A percentile compares a stretch with the other conserved stretches of the same genome.
phyloP scores from a whole-genome alignment of 2,797 vertebrate species.

The Chanos chanos region DNA sequence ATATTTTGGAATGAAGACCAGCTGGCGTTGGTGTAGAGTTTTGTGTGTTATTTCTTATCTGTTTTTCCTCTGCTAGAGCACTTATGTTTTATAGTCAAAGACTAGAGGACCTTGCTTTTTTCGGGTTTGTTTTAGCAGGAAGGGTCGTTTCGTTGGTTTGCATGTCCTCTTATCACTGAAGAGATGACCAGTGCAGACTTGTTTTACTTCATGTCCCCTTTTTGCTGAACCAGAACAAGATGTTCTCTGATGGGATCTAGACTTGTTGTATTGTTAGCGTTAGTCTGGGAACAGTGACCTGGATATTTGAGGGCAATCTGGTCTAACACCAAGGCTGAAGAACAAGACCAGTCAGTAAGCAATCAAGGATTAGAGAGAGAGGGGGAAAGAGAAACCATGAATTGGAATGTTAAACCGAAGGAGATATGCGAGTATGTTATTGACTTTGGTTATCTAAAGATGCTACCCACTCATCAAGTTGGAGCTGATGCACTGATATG shows the following conservation, averaged over 20 bases:
- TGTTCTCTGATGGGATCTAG: conserved; percentile 61
- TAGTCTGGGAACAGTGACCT: conserved; percentile 56
- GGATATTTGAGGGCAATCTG: conserved; percentile 51
- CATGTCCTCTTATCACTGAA: conserved; percentile 36
- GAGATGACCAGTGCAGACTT: conserved; percentile 31
- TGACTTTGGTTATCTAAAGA: too few species aligned
- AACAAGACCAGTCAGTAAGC: too few species aligned
- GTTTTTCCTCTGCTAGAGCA: too few species aligned
- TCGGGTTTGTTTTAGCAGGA: neutral
- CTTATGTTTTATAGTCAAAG: neutral
- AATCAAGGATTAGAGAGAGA: too few species aligned
- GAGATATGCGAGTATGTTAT: too few species aligned
- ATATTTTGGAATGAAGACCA: too few species aligned
- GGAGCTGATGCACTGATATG: too few species aligned
- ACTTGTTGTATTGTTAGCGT: conserved; percentile 54
- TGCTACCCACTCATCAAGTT: too few species aligned
- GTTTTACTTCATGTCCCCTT: conserved; percentile 8
- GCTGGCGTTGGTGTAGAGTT: neutral
- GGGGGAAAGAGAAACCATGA: neutral
- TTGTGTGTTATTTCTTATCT: neutral
- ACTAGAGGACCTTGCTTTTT: neutral
- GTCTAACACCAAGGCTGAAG: conserved; percentile 28
- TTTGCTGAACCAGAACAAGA: conserved; percentile 50
- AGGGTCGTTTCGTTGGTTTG: conserved; percentile 28
- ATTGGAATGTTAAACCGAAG: too few species aligned